Evolutionary conservation across 2,888 invertebrate species (phyloP), one percentile per base, ranked within the genome.

Genomic region (Sympetrum striolatum): DNA sequence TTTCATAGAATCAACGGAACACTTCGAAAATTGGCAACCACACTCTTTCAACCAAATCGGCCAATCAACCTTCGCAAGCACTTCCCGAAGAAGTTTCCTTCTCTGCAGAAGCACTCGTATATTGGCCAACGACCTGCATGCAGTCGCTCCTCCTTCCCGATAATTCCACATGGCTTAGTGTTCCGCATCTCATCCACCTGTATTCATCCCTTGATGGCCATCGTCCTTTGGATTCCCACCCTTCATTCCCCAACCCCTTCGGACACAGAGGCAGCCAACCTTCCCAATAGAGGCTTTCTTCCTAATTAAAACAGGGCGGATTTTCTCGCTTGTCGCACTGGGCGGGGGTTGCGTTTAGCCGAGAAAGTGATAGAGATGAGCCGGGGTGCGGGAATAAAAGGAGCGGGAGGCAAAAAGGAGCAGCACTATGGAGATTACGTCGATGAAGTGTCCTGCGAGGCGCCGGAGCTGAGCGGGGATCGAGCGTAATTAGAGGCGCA

Each of bases 231-330:
- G 53, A 53, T 53, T 53, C 82, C 25, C 82, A 31, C 18, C 58
- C 82, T 15, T 15, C n/a, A 14, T 31, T 12, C 53, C 14, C 22
- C 48, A 39, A 48, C 44, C 81, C 81, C 48, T 31, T 82, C 82
- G 58, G 82, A 82, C 82, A 58, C 82, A 58, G 6, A 58, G 58
- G 82, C 48, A 44, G 25, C 44, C 48, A n/a, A n/a, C n/a, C n/a
- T 81, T 81, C 82, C 82, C 82, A 25, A 82, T 82, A 82, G 82
- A 82, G 82, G 82, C 82, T 82, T 82, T 82, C 82, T 82, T 82
- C 82, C 82, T 82, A 82, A 82, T 82, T 82, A 82, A 82, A 82
- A 82, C 58, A 35, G 58, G 82, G 82, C 82, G 82, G 82, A 82
- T 82, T 81, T 81, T 81, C 81, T 81, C 81, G 81, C 48, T 81